Base-by-base conservation (phyloP, 2,113 vertebrate genomes). In the Hemibagrus wyckioides region DNA sequence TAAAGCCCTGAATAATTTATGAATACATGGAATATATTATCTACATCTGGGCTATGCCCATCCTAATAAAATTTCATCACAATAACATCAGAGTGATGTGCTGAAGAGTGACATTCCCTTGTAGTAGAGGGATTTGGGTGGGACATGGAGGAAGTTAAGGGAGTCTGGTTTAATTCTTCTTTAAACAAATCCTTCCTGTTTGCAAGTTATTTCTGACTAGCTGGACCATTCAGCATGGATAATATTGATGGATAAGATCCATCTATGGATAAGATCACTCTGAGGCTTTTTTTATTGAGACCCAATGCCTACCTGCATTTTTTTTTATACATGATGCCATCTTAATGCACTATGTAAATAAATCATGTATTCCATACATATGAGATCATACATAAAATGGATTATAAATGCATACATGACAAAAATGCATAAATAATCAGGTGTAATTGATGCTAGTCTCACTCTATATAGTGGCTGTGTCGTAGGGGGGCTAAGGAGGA, bases 171-270 rank as follows among this genome's bases (percentile, higher is more conserved):
- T 48, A 44, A 87, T 82, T 50, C 52, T 82, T 52, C 56, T 83
- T 85, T 67, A 87, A 87, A 80, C 80, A 63, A 61, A 44, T 82
- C 76, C 73, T 90, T 90, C 85, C 85, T 87, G 85, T 90, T 89
- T 87, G 76, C 69, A 82, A 82, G 30, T 56, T 59, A 75, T 71
- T 89, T 56, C 65, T 44, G 23, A 86, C 41, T 89, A 79, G 63
- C 41, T 52, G 11, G 28, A 17, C 41, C n/a, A 8, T 15, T 80
- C 41, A 3, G 48, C 61, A 67, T 69, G 44, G 59, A 28, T 39
- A 21, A 52, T 50, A 17, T 48, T 86, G n/a, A 19, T 33, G 15
- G 15, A 73, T 79, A 67, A 79, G 36, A 82, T 82, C 13, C n/a
- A n/a, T n/a, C 19, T 39, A 19, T 33, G 15, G 15, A 73, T 79